Evolutionary conservation across 2,888 invertebrate genomes (phyloP), one percentile per base, ranked within the genome.

Genomic region (Pegoplata infirma): DNA sequence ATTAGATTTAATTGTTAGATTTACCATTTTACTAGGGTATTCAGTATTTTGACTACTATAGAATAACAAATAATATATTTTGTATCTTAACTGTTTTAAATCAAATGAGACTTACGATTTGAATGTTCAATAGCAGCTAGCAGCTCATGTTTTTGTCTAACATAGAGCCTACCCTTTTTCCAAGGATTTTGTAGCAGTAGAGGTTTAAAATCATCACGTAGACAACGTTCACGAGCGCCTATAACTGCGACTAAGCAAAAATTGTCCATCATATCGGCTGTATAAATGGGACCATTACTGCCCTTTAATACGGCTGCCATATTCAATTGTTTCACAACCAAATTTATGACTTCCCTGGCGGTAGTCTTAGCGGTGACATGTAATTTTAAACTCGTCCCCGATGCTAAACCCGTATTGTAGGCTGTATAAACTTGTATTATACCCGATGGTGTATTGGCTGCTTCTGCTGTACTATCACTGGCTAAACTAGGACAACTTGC

Each of bases 201-300:
- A 0, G 98, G 97, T 84, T 96, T 95, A 88, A 98, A 98, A 88
- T 98, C 98, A 86, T 98, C 98, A 4, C 98, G 91, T 5, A 99
- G 91, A 85, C 98, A 97, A 74, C 98, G 92, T 86, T 99, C 98
- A 32, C 98, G 91, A 0, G 97, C 97, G 0, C 98, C 98, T 73
- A 98, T 97, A 25, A 98, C 98, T 0, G 98, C 97, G 3, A 98
- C 98, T 53, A 98, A 91, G 88, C 98, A 98, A 89, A 98, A 98
- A 87, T 97, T 96, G 77, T 93, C 93, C 76, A 97, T 90, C 88
- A 95, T 94, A 66, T 96, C 96, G 2, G 94, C 92, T 0, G 94
- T 93, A 86, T 96, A 96, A 47, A 97, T 94, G 0, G 97, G 97
- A 0, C 96, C 96, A 47, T 94, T 92, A 87, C 95, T 95, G 53